Evolutionary conservation across 2,113 vertebrate species (phyloP).

Genomic region (Glaucidium brasilianum): DNA sequence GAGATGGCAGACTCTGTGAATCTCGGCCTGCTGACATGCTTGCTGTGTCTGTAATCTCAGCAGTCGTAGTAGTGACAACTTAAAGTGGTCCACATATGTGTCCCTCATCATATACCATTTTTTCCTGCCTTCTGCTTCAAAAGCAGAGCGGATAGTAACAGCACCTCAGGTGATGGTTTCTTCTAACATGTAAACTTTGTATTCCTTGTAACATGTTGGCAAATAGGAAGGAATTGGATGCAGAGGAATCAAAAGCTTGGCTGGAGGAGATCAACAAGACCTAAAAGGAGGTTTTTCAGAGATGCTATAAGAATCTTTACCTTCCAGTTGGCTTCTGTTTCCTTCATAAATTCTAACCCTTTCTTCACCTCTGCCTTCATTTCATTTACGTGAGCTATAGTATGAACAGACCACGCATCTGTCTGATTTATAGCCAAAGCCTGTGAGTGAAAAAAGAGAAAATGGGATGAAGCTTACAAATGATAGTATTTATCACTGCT

Average conservation of each 20-base stretch:
- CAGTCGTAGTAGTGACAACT: background rate
- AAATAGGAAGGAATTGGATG: background rate
- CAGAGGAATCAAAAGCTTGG: background rate
- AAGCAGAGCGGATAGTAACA: background rate
- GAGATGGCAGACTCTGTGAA: background rate
- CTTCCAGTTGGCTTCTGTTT: slow-evolving; percentile 87
- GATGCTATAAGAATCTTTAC: slow-evolving; percentile 51
- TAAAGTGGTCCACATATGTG: background rate
- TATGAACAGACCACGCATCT: slow-evolving; percentile 89
- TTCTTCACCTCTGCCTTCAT: slow-evolving; percentile 87
- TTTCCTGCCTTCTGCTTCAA: background rate
- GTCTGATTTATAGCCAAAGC: slow-evolving; percentile 78
- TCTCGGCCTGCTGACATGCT: background rate
- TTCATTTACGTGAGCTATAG: slow-evolving; percentile 89
- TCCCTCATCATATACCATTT: background rate
- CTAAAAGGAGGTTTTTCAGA: background rate
- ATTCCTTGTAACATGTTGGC: background rate
- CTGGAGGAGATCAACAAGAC: background rate
- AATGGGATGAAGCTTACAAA: background rate
- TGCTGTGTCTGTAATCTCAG: background rate
- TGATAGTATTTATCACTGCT: background rate
- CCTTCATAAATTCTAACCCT: slow-evolving; percentile 87
- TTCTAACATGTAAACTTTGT: background rate
- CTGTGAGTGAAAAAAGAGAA: slow-evolving; percentile 47
- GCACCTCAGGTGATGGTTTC: background rate